These are phyloP conservation scores for Brenthis hecate DNA, from an alignment of 2,888 invertebrate species.

Conservation along the genomic window DNA sequence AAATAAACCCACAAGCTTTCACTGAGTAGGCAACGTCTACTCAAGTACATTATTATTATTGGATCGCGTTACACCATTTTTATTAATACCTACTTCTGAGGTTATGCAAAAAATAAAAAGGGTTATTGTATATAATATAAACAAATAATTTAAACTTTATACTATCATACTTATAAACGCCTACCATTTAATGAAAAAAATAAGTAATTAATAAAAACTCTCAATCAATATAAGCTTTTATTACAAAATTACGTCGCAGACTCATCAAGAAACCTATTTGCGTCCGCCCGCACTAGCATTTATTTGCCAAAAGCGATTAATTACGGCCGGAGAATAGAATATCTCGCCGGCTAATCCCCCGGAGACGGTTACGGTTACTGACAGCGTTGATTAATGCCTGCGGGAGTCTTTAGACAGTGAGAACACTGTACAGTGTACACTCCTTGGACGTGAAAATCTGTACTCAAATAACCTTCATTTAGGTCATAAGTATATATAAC, in stretches of 20 bases:
- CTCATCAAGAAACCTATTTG: constrained; percentile 68
- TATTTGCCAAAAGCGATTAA: constrained; percentile 81
- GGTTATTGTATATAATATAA: background rate
- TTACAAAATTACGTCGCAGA: constrained; percentile 41
- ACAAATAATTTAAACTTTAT: background rate
- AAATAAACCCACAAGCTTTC: background rate
- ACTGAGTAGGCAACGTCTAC: constrained; percentile 2
- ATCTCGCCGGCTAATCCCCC: constrained; percentile 77
- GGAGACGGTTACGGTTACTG: constrained; percentile 77
- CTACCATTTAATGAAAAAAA: constrained; percentile 3
- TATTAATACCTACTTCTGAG: background rate
- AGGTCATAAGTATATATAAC: constrained; percentile 46
- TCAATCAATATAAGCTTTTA: constrained; percentile 23
- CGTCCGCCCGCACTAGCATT: constrained; percentile 62
- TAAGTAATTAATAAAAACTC: constrained; percentile 8
- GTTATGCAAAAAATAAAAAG: background rate
- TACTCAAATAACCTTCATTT: constrained; percentile 70
- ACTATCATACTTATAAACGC: constrained; percentile 1
- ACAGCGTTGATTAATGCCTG: constrained; percentile 78
- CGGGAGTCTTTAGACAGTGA: constrained; percentile 66
- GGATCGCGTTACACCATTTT: background rate
- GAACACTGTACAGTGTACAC: constrained; percentile 37
- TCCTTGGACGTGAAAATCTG: constrained; percentile 60
- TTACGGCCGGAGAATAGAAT: constrained; percentile 78
- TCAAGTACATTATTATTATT: background rate